A percentile compares a stretch with the other conserved stretches of the same genome.
Evolutionary conservation across 2,113 vertebrate species (phyloP).

Genomic region (Eira barbara): DNA sequence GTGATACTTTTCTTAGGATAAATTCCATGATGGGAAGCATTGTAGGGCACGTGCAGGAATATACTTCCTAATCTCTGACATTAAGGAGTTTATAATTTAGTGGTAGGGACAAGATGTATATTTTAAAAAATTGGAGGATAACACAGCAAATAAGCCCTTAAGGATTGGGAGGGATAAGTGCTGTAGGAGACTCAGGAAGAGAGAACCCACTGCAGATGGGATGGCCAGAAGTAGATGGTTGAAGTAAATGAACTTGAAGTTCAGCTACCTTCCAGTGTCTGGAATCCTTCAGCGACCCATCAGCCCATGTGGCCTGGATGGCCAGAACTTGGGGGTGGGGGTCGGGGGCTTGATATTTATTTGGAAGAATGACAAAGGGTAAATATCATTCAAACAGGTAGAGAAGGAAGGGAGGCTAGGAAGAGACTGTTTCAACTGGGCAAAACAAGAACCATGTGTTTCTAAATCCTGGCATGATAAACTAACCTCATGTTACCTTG

Average conservation of each 20-base stretch:
- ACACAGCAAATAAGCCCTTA: background rate
- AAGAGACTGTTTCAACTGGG: background rate
- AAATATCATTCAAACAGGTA: background rate
- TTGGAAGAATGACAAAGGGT: background rate
- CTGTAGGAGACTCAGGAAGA: background rate
- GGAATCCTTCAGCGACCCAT: background rate
- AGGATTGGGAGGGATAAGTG: background rate
- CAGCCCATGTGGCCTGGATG: background rate
- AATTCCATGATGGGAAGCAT: background rate
- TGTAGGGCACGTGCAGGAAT: background rate
- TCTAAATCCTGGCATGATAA: background rate
- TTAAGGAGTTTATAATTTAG: background rate
- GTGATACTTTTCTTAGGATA: background rate
- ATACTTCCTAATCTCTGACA: background rate
- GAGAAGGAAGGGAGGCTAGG: background rate
- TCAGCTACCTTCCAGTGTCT: background rate
- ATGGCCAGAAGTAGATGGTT: background rate
- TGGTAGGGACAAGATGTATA: background rate
- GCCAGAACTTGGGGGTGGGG: background rate
- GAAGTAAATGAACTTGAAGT: background rate
- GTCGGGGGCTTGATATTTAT: background rate
- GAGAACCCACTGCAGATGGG: background rate
- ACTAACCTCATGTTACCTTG: accelerated
- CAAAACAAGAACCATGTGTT: background rate
- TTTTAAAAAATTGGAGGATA: background rate